phyloP scores from a whole-genome alignment of 2,113 vertebrate species.

The Microcebus murinus region DNA sequence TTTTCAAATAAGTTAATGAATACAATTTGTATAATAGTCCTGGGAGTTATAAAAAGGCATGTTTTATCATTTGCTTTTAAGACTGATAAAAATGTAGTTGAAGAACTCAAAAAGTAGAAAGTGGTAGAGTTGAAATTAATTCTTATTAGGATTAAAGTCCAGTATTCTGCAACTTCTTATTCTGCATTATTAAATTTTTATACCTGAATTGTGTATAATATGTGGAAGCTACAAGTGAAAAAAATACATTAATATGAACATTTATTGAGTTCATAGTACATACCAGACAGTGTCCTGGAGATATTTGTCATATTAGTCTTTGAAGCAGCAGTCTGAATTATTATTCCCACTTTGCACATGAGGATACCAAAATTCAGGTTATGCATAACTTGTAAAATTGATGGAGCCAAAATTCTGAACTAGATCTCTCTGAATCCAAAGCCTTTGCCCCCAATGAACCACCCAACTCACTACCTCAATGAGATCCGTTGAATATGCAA shows the following conservation, averaged over 20 bases:
- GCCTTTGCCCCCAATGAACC: neutral
- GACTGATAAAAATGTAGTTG: neutral
- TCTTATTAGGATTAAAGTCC: neutral
- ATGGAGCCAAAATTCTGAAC: neutral
- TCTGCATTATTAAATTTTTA: neutral
- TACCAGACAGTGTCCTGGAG: neutral
- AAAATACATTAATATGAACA: neutral
- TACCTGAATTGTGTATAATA: neutral
- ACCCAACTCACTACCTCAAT: neutral
- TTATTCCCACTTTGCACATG: neutral
- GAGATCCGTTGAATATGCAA: neutral
- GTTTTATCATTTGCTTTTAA: neutral
- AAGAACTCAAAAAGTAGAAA: neutral
- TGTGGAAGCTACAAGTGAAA: neutral
- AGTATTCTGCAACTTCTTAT: neutral
- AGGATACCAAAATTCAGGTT: neutral
- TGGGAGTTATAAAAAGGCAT: neutral
- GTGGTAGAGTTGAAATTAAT: neutral
- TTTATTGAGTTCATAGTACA: neutral
- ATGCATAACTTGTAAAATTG: neutral
- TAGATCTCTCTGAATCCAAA: neutral
- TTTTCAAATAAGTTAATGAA: neutral
- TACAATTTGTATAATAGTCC: neutral
- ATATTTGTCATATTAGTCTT: neutral
- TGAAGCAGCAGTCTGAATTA: neutral